Conservation (phyloP, 2,113 vertebrate species). For the Anhinga rufa region DNA sequence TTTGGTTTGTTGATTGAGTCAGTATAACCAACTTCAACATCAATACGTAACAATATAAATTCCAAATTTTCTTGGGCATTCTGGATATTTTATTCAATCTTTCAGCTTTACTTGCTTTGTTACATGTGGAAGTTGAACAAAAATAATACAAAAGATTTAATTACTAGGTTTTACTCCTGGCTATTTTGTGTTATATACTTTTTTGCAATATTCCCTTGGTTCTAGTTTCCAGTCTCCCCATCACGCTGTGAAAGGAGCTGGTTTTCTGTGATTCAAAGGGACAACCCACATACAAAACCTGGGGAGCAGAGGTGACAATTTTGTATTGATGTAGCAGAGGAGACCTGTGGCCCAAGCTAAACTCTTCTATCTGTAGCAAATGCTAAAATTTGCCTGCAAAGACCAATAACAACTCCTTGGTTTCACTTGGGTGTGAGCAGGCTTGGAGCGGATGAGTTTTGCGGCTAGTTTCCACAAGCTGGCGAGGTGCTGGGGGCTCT, state of each 20-base stretch:
- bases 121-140: background rate
- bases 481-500: fast-evolving
- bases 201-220: background rate
- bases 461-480: fast-evolving
- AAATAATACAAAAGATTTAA: background rate
- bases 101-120: background rate
- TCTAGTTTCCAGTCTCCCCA: background rate
- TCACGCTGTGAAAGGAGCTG: background rate
- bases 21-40: background rate
- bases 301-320: background rate
- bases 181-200: background rate
- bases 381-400: background rate
- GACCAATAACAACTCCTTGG: background rate
- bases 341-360: background rate
- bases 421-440: background rate
- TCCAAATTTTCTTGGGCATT: background rate
- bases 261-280: background rate
- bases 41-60: background rate
- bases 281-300: background rate
- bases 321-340: background rate
- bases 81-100: background rate
- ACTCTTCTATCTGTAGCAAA: background rate
- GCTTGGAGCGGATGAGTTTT: background rate
- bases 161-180: background rate
- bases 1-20: background rate